A percentile compares a stretch with the other conserved stretches of the same genome.
Conservation (phyloP, 2,113 vertebrate genomes). For the Hyperopisus bebe region DNA sequence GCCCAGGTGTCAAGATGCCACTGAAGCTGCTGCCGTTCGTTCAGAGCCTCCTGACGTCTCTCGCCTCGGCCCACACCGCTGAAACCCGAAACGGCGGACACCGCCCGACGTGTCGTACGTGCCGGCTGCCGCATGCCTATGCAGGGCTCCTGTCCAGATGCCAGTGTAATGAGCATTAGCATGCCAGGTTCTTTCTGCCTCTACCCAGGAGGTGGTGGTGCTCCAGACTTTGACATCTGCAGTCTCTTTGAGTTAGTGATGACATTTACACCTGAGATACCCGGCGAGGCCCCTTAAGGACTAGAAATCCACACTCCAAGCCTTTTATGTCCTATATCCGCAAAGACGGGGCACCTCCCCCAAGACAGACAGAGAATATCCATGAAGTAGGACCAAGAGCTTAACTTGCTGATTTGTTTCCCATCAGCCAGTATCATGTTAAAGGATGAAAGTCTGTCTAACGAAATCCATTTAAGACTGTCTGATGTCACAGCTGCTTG, state of each 20-base stretch:
- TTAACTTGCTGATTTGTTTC: neutral
- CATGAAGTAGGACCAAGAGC: neutral
- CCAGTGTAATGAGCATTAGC: neutral
- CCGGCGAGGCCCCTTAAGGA: neutral
- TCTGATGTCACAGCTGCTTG: neutral
- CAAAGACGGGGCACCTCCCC: neutral
- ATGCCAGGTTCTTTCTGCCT: neutral
- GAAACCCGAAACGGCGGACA: neutral
- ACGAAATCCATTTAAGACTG: neutral
- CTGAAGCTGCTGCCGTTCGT: neutral
- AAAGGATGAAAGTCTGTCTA: neutral
- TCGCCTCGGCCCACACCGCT: neutral
- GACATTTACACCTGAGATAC: neutral
- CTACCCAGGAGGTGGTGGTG: neutral
- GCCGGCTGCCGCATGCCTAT: neutral
- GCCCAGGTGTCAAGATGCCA: neutral
- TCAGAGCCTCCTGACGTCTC: neutral
- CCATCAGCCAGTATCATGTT: neutral
- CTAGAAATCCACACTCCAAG: neutral
- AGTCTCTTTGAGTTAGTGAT: neutral
- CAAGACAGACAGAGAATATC: neutral
- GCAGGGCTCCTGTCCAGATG: neutral
- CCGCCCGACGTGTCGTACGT: neutral
- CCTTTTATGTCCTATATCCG: neutral
- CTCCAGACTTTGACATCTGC: neutral